phyloP scores from a whole-genome alignment of 1,140 invertebrate genomes.

The fruit fly (Drosophila melanogaster) region Release_6_plus_ISO1_MT NT_033777.3:8812001-8812500 shows the following conservation, averaged over 20 bases:
- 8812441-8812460: slow-evolving; percentile 23
- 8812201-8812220: no score
- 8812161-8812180: no score
- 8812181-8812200: no score
- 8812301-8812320: slow-evolving; percentile 16
- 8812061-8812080: no score
- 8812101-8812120: neutral
- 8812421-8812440: slow-evolving; percentile 30
- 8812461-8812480: no score
- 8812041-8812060: slow-evolving; percentile 8
- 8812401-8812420: slow-evolving; percentile 35
- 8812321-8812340: slow-evolving; percentile 25
- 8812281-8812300: neutral
- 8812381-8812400: slow-evolving; percentile 12
- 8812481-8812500: neutral
- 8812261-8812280: neutral
- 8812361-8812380: slow-evolving; percentile 21
- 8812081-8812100: neutral
- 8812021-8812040: slow-evolving; percentile 24
- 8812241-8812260: neutral
- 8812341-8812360: slow-evolving; percentile 30
- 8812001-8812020: slow-evolving; percentile 75
- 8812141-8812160: neutral
- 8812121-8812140: neutral
- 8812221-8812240: no score